phyloP scores from a whole-genome alignment of 2,888 invertebrate genomes.

The Periphyllus acericola region DNA sequence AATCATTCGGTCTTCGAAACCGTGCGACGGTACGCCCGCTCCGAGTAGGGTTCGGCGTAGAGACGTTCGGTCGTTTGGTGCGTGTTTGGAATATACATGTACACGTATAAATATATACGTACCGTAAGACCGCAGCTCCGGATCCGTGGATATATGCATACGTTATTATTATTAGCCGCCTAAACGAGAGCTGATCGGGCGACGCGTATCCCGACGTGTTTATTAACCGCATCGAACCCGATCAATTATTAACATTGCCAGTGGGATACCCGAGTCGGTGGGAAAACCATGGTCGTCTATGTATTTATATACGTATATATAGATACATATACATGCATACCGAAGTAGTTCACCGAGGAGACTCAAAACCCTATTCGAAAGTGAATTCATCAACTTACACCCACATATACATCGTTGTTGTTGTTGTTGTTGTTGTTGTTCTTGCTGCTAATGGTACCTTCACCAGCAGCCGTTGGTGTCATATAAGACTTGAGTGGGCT shows the following conservation, averaged over 20 bases:
- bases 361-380: background rate
- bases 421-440: background rate
- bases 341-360: background rate
- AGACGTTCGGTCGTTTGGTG: no score
- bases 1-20: no score
- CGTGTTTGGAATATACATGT: no score
- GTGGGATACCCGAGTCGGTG: background rate
- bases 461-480: background rate
- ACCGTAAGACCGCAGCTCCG: no score
- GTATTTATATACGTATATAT: no score
- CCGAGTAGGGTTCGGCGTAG: no score
- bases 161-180: background rate
- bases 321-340: background rate
- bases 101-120: no score
- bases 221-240: constrained; percentile 10
- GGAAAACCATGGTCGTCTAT: background rate
- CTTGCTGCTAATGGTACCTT: background rate
- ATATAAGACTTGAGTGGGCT: background rate
- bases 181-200: background rate
- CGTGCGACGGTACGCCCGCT: no score
- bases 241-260: constrained; percentile 10
- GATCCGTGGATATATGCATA: background rate
- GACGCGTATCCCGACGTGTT: background rate
- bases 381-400: background rate
- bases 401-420: background rate